Base-by-base conservation (phyloP, 1,140 invertebrate genomes). In the Portunus trituberculatus region DNA sequence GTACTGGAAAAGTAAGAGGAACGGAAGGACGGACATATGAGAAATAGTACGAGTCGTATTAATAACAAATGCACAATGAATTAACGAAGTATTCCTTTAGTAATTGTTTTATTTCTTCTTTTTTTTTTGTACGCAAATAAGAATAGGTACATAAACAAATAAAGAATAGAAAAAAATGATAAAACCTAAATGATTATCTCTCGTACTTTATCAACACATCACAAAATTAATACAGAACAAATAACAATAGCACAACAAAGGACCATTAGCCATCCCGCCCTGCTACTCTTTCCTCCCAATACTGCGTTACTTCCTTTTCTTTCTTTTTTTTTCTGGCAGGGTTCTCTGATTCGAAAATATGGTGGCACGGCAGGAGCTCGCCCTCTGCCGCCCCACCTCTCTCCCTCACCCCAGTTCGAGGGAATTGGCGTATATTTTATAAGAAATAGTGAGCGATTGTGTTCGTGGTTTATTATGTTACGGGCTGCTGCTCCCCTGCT, bases 401-500 rank as follows among this genome's bases (percentile, higher is more conserved):
- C 48, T 31, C 87, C 52, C 52, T 29, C 48, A 12, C 48, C 87
- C 87, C 31, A 46, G 39, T 46, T 59, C n/a, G 12, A 20, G 46
- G 48, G 89, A 91, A 59, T 48, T 91, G 89, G 46, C 25, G 39
- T 29, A 46, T 59, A 76, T 48, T 91, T 91, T 52, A 59, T 28
- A 91, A 31, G 59, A 91, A 91, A 91, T 91, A 91, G 89, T 67
- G 89, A 91, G 89, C 59, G 89, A 91, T 91, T 91, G 89, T 91
- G 89, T 52, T n/a, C 12, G 46, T n/a, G 16, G 31, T 28, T 91
- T 91, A 91, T 91, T 91, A 91, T 46, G 46, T 91, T 91, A 91
- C 89, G 46, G 14, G 8, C 89, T 29, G 12, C 89, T 59, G n/a
- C 31, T 59, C 46, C 89, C 87, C 4, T 32, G 28, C 52, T 29